Conservation (phyloP, 2,888 invertebrate species). For the Nymphalis polychloros region DNA sequence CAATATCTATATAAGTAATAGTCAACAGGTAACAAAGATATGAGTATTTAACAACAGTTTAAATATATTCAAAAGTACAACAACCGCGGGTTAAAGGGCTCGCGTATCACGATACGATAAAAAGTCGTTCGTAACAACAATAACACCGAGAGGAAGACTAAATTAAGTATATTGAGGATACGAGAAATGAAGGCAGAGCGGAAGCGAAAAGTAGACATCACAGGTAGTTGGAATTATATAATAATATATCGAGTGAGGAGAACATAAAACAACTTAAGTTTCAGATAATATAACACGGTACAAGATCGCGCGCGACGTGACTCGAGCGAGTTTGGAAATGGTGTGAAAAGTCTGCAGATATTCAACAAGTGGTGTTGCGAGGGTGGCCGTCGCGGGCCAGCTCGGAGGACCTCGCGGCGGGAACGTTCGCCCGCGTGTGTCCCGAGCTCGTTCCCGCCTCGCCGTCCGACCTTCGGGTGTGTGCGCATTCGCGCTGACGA, state of each 20-base stretch:
- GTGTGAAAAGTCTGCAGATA: slow-evolving; percentile 59
- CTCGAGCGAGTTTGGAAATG: slow-evolving; percentile 53
- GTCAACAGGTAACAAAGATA: slow-evolving; percentile 80
- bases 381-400: slow-evolving; percentile 63
- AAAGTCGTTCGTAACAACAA: slow-evolving; percentile 68
- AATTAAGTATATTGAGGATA: slow-evolving; percentile 57
- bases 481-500: slow-evolving; percentile 39
- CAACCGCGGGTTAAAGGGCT: slow-evolving; percentile 53
- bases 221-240: slow-evolving; percentile 52
- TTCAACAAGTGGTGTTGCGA: slow-evolving; percentile 76
- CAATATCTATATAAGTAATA: slow-evolving; percentile 69
- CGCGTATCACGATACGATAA: slow-evolving; percentile 51
- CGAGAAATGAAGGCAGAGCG: slow-evolving; percentile 56
- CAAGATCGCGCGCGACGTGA: slow-evolving; percentile 56
- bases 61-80: slow-evolving; percentile 78
- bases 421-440: slow-evolving; percentile 77
- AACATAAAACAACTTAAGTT: slow-evolving; percentile 40
- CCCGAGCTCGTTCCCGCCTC: slow-evolving; percentile 52
- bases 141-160: slow-evolving; percentile 68
- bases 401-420: slow-evolving; percentile 68
- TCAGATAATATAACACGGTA: slow-evolving; percentile 43
- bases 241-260: slow-evolving; percentile 35
- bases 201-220: slow-evolving; percentile 72
- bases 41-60: slow-evolving; percentile 75
- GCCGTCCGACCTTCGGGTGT: slow-evolving; percentile 36